phyloP scores from a whole-genome alignment of 2,888 invertebrate species.

The Synanthedon formicaeformis region DNA sequence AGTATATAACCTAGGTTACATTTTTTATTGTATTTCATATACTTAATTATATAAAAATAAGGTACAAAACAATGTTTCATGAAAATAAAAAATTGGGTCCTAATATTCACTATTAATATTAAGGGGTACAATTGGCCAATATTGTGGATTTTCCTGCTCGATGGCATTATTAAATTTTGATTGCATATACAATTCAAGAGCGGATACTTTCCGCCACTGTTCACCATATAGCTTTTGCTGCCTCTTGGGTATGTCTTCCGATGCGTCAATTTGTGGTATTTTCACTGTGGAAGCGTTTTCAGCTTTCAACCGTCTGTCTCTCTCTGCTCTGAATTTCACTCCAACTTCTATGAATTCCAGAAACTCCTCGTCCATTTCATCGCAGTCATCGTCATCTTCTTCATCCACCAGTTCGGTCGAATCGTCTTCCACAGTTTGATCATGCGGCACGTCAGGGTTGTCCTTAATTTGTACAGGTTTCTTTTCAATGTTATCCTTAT shows the following conservation, averaged over 20 bases:
- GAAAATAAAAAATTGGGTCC: no score
- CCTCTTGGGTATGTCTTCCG: slow-evolving; percentile 32
- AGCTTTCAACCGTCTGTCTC: slow-evolving; percentile 8
- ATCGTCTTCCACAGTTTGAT: slow-evolving; percentile 12
- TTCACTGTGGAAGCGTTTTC: slow-evolving; percentile 18
- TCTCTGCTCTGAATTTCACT: slow-evolving; percentile 57
- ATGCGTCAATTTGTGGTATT: slow-evolving; percentile 14
- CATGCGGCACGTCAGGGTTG: slow-evolving; percentile 9
- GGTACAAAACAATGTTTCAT: no score
- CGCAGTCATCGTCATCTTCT: slow-evolving; percentile 14
- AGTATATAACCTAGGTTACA: no score
- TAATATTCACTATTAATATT: slow-evolving; percentile 35
- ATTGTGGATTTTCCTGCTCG: slow-evolving; percentile 71
- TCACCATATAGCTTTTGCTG: slow-evolving; percentile 74
- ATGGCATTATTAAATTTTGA: slow-evolving; percentile 73
- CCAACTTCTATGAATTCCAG: slow-evolving; percentile 73
- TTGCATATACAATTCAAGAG: slow-evolving; percentile 79
- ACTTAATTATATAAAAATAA: no score
- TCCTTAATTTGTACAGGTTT: slow-evolving; percentile 4
- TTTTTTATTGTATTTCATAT: no score
- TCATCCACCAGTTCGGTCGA: slow-evolving; percentile 14
- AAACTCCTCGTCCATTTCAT: slow-evolving; percentile 72
- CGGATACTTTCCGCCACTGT: slow-evolving; percentile 74
- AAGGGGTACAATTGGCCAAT: slow-evolving; percentile 81
- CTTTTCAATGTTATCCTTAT: slow-evolving; percentile 20